phyloP scores from a whole-genome alignment of 1,140 invertebrate species.

The Globodera ellingtonae region DNA sequence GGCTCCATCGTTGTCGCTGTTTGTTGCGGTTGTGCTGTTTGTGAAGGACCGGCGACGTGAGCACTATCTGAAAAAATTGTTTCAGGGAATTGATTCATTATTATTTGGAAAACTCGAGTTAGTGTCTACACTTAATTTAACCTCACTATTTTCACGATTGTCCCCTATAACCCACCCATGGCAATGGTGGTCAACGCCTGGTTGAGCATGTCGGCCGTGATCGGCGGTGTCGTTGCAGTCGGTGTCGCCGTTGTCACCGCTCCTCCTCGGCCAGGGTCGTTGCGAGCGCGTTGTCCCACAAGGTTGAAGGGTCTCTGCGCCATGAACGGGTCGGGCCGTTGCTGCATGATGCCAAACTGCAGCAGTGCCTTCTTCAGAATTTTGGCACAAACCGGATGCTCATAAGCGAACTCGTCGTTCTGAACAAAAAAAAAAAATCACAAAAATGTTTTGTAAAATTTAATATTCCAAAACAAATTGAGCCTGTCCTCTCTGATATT shows the following conservation, averaged over 20 bases:
- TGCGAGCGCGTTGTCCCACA: background rate
- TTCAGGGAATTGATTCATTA: too few relatives aligned
- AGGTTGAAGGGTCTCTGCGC: background rate
- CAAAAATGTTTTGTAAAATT: slow-evolving; percentile 1
- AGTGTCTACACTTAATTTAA: too few relatives aligned
- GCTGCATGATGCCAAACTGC: background rate
- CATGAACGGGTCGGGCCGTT: background rate
- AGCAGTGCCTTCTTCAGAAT: slow-evolving; percentile 10
- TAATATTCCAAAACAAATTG: background rate
- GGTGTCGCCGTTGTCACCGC: too few relatives aligned
- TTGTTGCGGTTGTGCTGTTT: background rate
- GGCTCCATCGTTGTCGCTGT: background rate
- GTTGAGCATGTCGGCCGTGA: slow-evolving; percentile 17
- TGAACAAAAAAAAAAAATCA: slow-evolving; percentile 9
- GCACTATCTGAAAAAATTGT: background rate
- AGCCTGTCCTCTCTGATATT: too few relatives aligned
- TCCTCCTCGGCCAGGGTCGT: background rate
- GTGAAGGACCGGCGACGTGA: background rate
- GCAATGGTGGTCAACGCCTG: slow-evolving; percentile 10
- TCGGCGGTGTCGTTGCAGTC: background rate
- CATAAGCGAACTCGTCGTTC: slow-evolving; percentile 3
- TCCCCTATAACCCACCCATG: background rate
- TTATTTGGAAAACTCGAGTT: too few relatives aligned
- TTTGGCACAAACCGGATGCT: slow-evolving; percentile 11
- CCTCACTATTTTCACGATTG: background rate